Conservation (phyloP, 1,140 invertebrate species). For the Armadillidium nasatum region DNA sequence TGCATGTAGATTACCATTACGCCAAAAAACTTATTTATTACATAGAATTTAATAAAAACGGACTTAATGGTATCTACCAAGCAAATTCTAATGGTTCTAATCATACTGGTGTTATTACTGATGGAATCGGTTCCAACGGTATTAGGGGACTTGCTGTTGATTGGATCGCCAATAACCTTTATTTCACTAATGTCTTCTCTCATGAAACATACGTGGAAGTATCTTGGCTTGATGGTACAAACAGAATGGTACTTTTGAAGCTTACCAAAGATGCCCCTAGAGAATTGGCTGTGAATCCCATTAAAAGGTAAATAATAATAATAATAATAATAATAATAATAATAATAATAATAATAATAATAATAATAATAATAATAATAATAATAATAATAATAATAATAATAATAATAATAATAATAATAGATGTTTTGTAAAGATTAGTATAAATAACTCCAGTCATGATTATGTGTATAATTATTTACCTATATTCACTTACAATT, state of each 20-base stretch:
- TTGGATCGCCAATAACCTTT: slow-evolving; percentile 93
- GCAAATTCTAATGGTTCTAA: slow-evolving; percentile 64
- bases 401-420: too few species aligned
- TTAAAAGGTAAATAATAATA: slow-evolving; percentile 61
- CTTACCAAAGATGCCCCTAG: slow-evolving; percentile 88
- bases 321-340: neutral
- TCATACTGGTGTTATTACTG: slow-evolving; percentile 72
- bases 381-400: too few species aligned
- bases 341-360: too few species aligned
- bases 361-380: too few species aligned
- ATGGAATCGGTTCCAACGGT: slow-evolving; percentile 90
- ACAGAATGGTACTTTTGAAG: slow-evolving; percentile 85
- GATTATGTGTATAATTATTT: neutral
- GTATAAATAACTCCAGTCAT: too few species aligned
- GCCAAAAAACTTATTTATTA: slow-evolving; percentile 90
- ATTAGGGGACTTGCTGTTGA: slow-evolving; percentile 90
- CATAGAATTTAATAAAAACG: slow-evolving; percentile 87
- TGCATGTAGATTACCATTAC: slow-evolving; percentile 71
- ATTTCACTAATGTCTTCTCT: slow-evolving; percentile 95
- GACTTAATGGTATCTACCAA: slow-evolving; percentile 86
- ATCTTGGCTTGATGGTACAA: slow-evolving; percentile 80
- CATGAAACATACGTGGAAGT: slow-evolving; percentile 97
- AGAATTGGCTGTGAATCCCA: slow-evolving; percentile 92
- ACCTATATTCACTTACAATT: too few species aligned
- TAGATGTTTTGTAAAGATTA: too few species aligned